These are phyloP conservation scores for Brachyptera risi DNA, from an alignment of 2,888 invertebrate species.

Conservation along the genomic window DNA sequence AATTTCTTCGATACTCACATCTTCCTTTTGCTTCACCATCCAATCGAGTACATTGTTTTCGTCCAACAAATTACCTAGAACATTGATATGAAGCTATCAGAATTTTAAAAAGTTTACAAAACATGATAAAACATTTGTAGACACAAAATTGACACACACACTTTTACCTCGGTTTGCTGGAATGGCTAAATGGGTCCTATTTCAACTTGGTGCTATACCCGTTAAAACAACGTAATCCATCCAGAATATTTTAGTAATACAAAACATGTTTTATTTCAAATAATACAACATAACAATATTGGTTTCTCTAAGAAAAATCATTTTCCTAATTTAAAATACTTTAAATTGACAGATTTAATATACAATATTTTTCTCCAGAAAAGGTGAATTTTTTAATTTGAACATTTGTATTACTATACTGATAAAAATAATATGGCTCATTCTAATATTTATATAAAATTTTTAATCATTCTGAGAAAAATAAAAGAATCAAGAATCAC, in stretches of 20 bases:
- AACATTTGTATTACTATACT: too few species aligned
- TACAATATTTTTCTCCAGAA: too few species aligned
- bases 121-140: not conserved
- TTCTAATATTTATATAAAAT: too few species aligned
- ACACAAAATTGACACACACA: not conserved
- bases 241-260: slow-evolving; percentile 6
- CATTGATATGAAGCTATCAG: too few species aligned
- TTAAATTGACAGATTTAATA: too few species aligned
- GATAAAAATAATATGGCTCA: too few species aligned
- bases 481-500: too few species aligned
- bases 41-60: slow-evolving; percentile 82
- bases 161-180: slow-evolving; percentile 6
- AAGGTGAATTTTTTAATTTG: too few species aligned
- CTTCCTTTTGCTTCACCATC: slow-evolving; percentile 88
- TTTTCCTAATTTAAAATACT: too few species aligned
- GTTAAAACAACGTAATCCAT: not conserved
- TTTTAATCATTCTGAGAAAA: too few species aligned
- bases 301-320: too few species aligned
- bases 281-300: not conserved
- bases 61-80: slow-evolving; percentile 65
- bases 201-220: not conserved
- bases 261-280: slow-evolving; percentile 5
- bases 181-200: slow-evolving; percentile 12
- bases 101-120: slow-evolving; percentile 10
- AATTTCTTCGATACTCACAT: slow-evolving; percentile 87